Conservation (phyloP, 2,797 vertebrate genomes). For the Phrynocephalus vlangalii region DNA sequence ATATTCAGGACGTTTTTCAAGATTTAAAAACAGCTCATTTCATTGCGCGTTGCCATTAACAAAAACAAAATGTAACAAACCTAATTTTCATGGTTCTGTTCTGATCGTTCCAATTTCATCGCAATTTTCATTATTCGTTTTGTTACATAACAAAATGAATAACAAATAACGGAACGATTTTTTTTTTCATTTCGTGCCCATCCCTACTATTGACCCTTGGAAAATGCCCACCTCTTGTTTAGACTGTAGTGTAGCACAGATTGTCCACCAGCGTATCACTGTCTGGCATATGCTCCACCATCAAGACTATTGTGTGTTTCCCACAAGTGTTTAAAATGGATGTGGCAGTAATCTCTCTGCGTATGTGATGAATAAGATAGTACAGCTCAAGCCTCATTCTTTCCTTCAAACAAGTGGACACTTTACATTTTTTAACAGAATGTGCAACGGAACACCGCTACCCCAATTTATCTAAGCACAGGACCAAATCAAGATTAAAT, state of each 20-base stretch:
- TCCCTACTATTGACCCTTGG: neutral
- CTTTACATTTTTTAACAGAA: constrained; percentile 7
- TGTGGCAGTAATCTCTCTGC: constrained; percentile 26
- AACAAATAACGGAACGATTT: too few relatives aligned
- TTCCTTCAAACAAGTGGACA: constrained; percentile 9
- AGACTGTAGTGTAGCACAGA: neutral
- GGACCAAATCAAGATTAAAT: constrained; percentile 11
- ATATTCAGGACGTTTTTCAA: too few relatives aligned
- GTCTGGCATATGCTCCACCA: neutral
- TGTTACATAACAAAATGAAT: too few relatives aligned
- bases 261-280: neutral
- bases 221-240: neutral
- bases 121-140: too few relatives aligned
- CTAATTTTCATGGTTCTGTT: too few relatives aligned
- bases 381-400: constrained; percentile 12
- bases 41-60: too few relatives aligned
- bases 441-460: neutral
- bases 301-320: neutral
- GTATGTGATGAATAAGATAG: constrained; percentile 24
- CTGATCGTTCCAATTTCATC: too few relatives aligned
- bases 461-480: constrained; percentile 6
- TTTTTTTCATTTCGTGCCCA: too few relatives aligned
- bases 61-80: too few relatives aligned
- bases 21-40: too few relatives aligned
- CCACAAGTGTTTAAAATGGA: constrained; percentile 16